phyloP scores from a whole-genome alignment of 2,797 vertebrate species.

The Erpetoichthys calabaricus region DNA sequence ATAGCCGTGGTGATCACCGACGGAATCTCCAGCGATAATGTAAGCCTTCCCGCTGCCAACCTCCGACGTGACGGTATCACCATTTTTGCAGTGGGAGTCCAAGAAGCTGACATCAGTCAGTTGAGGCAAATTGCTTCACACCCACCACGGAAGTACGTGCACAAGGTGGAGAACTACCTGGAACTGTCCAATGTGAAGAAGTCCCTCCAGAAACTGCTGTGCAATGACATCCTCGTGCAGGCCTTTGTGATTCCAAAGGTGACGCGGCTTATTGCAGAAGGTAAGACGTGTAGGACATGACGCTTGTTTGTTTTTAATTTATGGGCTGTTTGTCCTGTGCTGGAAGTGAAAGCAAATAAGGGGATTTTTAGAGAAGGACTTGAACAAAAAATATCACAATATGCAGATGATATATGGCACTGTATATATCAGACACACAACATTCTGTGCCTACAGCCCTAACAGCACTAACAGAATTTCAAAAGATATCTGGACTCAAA shows the following conservation, averaged over 20 bases:
- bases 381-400: too few species aligned
- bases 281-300: constrained; percentile 26
- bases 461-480: too few species aligned
- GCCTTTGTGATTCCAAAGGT: constrained; percentile 13
- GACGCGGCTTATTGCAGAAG: constrained; percentile 34
- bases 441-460: too few species aligned
- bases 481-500: too few species aligned
- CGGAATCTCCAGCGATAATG: constrained; percentile 42
- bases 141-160: constrained; percentile 44
- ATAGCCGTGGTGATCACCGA: constrained; percentile 61
- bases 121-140: constrained; percentile 52
- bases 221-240: constrained; percentile 32
- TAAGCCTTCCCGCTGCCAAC: constrained; percentile 32
- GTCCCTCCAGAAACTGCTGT: constrained; percentile 48
- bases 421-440: too few species aligned
- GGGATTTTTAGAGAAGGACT: too few species aligned
- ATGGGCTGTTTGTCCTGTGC: too few species aligned
- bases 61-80: constrained; percentile 43
- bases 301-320: too few species aligned
- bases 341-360: too few species aligned
- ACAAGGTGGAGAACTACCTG: constrained; percentile 40
- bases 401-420: too few species aligned
- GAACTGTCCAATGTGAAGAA: constrained; percentile 38
- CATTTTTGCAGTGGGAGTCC: constrained; percentile 50
- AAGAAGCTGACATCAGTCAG: constrained; percentile 27